These are phyloP conservation scores for Drosophila mimica DNA, from an alignment of 2,888 invertebrate species.

Conservation along the genomic window DNA sequence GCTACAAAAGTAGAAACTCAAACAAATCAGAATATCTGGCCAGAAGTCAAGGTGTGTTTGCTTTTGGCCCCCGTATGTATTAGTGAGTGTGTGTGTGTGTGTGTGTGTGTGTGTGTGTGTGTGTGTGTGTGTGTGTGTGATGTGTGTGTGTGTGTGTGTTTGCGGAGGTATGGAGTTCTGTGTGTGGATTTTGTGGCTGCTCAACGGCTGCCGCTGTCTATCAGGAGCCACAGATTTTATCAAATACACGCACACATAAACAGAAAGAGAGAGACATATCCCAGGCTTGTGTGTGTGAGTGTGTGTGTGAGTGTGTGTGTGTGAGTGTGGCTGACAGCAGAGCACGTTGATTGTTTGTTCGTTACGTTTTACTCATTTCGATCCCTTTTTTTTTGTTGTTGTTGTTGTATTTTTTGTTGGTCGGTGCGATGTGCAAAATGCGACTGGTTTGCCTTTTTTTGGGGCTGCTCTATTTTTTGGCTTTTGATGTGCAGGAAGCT, in stretches of 20 bases:
- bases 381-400: slow-evolving; percentile 61
- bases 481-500: slow-evolving; percentile 79
- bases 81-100: slow-evolving; percentile 14
- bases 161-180: slow-evolving; percentile 26
- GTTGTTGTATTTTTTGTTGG: slow-evolving; percentile 27
- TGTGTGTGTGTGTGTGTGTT: slow-evolving; percentile 21
- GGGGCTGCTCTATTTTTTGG: slow-evolving; percentile 73
- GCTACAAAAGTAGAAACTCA: slow-evolving; percentile 81
- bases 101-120: slow-evolving; percentile 7
- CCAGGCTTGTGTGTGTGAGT: slow-evolving; percentile 6
- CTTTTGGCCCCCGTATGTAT: slow-evolving; percentile 31
- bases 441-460: slow-evolving; percentile 47
- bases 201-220: slow-evolving; percentile 66
- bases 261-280: slow-evolving; percentile 51
- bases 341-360: slow-evolving; percentile 75
- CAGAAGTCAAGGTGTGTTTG: slow-evolving; percentile 80
- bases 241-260: slow-evolving; percentile 45
- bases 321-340: slow-evolving; percentile 67
- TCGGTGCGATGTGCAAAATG: slow-evolving; percentile 47
- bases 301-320: not conserved
- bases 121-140: slow-evolving; percentile 28
- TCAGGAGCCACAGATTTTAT: slow-evolving; percentile 68
- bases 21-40: slow-evolving; percentile 81
- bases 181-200: slow-evolving; percentile 71
- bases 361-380: slow-evolving; percentile 77